phyloP scores from a whole-genome alignment of 1,140 invertebrate genomes.

The Diplogasteroides magnus region DNA sequence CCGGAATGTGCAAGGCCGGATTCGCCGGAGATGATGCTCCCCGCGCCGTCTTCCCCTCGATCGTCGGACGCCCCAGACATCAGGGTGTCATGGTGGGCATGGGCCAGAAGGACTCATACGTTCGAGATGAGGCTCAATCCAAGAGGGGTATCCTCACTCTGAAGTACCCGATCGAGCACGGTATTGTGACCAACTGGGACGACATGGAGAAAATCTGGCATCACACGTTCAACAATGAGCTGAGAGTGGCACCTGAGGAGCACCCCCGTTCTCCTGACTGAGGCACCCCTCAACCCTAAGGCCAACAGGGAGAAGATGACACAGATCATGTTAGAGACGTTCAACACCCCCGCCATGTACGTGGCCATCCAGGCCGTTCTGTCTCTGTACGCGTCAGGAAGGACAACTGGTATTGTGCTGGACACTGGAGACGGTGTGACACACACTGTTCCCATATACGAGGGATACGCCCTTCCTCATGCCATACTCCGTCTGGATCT shows the following conservation, averaged over 20 bases:
- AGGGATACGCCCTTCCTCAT: no score
- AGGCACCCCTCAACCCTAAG: no score
- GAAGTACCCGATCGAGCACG: no score
- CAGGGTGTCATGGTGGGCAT: conserved; percentile 57
- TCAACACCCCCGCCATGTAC: conserved; percentile 58
- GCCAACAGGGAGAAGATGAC: conserved; percentile 54
- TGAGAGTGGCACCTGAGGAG: conserved; percentile 61
- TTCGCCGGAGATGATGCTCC: no score
- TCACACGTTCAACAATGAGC: conserved; percentile 63
- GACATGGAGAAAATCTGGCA: conserved; percentile 61
- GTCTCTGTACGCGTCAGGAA: conserved; percentile 42
- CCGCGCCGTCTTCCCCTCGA: conserved; percentile 62
- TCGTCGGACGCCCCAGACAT: no score
- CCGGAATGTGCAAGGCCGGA: conserved; percentile 82
- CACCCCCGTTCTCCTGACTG: conserved; percentile 59
- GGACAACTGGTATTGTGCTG: conserved; percentile 43
- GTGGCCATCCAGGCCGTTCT: conserved; percentile 46
- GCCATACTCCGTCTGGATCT: conserved; percentile 40
- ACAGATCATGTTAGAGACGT: no score
- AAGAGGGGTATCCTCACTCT: no score
- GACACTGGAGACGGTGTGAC: no score
- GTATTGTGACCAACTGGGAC: no score
- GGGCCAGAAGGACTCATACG: no score
- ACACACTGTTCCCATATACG: no score
- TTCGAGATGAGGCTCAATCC: conserved; percentile 60